These are phyloP conservation scores for Camptogramma bilineatum DNA, from an alignment of 2,888 invertebrate species.

Conservation along the genomic window DNA sequence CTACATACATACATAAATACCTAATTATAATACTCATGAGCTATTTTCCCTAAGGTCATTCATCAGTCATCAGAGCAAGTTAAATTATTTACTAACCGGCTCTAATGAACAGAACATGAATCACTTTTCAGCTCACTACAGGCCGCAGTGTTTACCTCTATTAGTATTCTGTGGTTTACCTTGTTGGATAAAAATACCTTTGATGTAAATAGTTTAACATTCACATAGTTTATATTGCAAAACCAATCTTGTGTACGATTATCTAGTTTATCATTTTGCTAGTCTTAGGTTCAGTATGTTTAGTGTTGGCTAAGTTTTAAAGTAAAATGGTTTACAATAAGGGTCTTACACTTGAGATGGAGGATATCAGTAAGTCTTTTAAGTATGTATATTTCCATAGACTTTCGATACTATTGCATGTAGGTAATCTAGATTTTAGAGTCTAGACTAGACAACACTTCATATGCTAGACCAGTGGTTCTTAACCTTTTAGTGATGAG, in stretches of 20 bases:
- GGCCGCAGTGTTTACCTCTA: slow-evolving; percentile 15
- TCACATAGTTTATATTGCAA: not conserved
- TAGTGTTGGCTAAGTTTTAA: not conserved
- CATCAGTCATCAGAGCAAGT: not conserved
- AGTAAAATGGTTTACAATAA: slow-evolving; percentile 10
- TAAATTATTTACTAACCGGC: slow-evolving; percentile 44
- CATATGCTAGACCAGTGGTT: too few species aligned
- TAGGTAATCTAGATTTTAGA: too few species aligned
- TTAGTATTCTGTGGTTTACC: too few species aligned
- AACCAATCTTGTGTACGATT: not conserved
- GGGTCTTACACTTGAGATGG: slow-evolving; percentile 24
- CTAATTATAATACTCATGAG: not conserved
- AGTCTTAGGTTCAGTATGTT: not conserved
- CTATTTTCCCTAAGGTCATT: not conserved
- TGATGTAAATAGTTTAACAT: slow-evolving; percentile 10
- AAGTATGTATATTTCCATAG: not conserved
- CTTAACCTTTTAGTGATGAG: too few species aligned
- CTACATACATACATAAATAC: too few species aligned
- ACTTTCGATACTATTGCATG: too few species aligned
- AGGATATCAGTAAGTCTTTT: slow-evolving; percentile 29
- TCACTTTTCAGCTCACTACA: slow-evolving; percentile 21
- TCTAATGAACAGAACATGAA: slow-evolving; percentile 27
- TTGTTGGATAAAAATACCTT: slow-evolving; percentile 23
- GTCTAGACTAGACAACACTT: too few species aligned
- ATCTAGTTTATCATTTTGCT: not conserved